These are phyloP conservation scores for Zaprionus capensis DNA, from an alignment of 1,140 invertebrate genomes.

Conservation along the genomic window DNA sequence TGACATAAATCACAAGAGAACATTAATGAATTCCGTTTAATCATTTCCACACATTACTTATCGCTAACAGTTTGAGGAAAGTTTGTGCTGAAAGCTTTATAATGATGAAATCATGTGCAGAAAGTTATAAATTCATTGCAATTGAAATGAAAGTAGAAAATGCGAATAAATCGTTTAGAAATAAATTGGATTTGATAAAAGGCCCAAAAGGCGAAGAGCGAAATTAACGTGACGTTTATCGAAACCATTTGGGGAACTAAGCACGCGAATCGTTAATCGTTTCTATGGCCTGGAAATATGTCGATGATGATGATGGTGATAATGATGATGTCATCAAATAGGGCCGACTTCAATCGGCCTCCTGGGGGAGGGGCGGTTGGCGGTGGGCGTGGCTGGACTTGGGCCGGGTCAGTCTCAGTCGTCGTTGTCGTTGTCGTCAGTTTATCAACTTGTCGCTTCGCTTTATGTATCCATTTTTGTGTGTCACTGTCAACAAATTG, in stretches of 20 bases:
- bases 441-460: conserved; percentile 55
- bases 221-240: conserved; percentile 13
- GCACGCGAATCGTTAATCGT: conserved; percentile 26
- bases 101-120: neutral
- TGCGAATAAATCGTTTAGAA: neutral
- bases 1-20: too few relatives aligned
- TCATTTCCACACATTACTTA: too few relatives aligned
- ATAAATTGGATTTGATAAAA: conserved; percentile 19
- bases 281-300: conserved; percentile 13
- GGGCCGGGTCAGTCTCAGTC: conserved; percentile 35
- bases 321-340: conserved; percentile 35
- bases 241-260: neutral
- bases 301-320: conserved; percentile 14
- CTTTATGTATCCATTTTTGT: conserved; percentile 76
- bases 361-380: neutral
- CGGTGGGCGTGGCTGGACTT: conserved; percentile 1
- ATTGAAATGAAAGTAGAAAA: neutral
- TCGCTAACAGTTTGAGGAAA: too few relatives aligned
- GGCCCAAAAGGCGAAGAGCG: neutral
- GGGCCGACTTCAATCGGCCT: conserved; percentile 6
- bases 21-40: too few relatives aligned
- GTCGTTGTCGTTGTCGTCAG: conserved; percentile 45
- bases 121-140: neutral
- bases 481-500: conserved; percentile 83
- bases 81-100: too few relatives aligned